These are phyloP conservation scores for Lytechinus pictus DNA, from an alignment of 35 echinoderm and acorn worm species.

Conservation along the genomic window DNA sequence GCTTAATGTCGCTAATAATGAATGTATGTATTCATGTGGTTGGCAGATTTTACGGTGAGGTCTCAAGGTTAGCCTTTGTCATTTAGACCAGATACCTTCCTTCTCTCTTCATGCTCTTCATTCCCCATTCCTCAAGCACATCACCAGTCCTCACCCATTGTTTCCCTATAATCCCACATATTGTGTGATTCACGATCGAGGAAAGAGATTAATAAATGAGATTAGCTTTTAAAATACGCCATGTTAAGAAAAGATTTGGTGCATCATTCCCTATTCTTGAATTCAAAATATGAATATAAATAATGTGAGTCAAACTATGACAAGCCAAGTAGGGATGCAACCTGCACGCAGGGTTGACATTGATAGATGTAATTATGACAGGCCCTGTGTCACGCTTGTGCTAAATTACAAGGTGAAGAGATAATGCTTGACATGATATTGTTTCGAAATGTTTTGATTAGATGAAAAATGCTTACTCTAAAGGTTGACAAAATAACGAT, in stretches of 20 bases:
- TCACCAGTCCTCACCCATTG: background rate
- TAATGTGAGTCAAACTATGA: background rate
- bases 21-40: no score
- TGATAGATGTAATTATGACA: background rate
- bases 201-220: slow-evolving; percentile 13
- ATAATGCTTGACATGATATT: background rate
- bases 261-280: background rate
- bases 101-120: no score
- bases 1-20: no score
- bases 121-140: background rate
- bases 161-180: background rate
- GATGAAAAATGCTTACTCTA: background rate
- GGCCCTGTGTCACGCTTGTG: background rate
- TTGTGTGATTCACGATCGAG: slow-evolving; percentile 10
- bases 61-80: no score
- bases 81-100: no score
- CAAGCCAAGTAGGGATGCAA: background rate
- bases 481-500: background rate
- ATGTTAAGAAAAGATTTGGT: background rate
- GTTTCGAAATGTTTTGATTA: background rate
- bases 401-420: background rate
- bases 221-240: background rate
- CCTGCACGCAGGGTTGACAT: background rate
- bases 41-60: no score
- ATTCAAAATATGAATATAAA: background rate